phyloP scores from a whole-genome alignment of 2,797 vertebrate species.

The Cynodonichthys magdalenae region DNA sequence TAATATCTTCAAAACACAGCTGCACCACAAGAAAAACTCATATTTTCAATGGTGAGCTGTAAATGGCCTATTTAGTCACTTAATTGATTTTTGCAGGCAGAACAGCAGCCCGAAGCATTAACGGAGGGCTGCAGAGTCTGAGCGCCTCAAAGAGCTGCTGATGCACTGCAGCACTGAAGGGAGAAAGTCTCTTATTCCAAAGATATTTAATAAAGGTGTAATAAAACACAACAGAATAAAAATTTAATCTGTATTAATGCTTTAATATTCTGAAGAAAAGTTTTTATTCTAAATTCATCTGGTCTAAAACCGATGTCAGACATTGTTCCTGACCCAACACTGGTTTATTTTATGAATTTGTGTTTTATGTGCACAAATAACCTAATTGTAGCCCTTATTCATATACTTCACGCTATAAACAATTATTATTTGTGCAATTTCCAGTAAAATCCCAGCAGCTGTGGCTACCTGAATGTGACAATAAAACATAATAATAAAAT shows the following conservation, averaged over 20 bases:
- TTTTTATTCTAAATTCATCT: not conserved
- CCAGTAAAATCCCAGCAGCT: no score
- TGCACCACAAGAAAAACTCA: conserved; percentile 6
- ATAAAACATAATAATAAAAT: no score
- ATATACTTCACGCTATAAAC: no score
- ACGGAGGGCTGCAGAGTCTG: conserved; percentile 44
- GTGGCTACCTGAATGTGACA: no score
- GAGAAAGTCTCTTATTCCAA: conserved; percentile 1
- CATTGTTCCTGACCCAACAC: not conserved
- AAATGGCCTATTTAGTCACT: conserved; percentile 70
- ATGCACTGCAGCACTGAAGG: conserved; percentile 29
- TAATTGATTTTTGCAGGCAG: conserved; percentile 71
- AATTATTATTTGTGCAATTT: no score
- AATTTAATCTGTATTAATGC: not conserved
- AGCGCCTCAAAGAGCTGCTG: conserved; percentile 46
- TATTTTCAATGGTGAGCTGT: conserved; percentile 46
- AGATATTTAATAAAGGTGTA: not conserved
- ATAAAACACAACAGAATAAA: not conserved
- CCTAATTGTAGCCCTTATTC: no score
- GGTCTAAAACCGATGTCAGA: not conserved
- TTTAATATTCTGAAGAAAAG: not conserved
- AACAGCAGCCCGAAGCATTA: conserved; percentile 66
- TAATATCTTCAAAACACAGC: conserved; percentile 2
- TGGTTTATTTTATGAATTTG: conserved; percentile 31
- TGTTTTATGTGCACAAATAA: not conserved